Base-by-base conservation (phyloP, 1,140 invertebrate species). In the Plectrocnemia conspersa region DNA sequence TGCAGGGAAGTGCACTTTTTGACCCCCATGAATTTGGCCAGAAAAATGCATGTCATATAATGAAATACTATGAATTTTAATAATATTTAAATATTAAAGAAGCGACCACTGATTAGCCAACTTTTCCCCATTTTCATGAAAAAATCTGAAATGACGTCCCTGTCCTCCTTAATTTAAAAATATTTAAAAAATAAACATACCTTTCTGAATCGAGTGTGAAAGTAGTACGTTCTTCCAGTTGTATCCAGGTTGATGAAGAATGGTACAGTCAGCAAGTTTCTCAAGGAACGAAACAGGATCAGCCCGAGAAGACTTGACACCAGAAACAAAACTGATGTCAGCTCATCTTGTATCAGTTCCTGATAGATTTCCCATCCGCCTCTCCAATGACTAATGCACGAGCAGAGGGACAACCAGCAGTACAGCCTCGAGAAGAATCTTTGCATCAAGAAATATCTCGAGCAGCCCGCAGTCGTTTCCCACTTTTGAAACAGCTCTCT, bases 341-440 rank as follows among this genome's bases (percentile, higher is more conserved):
- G 59, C 24, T 68, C 58, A 22, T 68, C 63, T 18, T 64, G 68
- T 6, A 77, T 68, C 40, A 66, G 64, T 1, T 58, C 47, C 58
- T 79, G 77, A 24, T 81, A 71, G 18, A 80, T 59, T 0, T 67
- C 69, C 80, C 81, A 85, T 3, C 76, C 74, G 11, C 81, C 81
- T 2, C 78, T 67, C 82, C 82, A 86, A 40, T 83, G 78, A 64
- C 77, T 76, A 32, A 82, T 77, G 59, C 75, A 78, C 3, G 71
- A 60, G 1, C 81, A 54, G 11, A 75, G 71, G 59, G 82, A 84
- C 1, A 79, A 62, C 53, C 80, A 80, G 0, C 77, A 79, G 65
- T 85, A 85, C 0, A 79, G 2, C 13, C 77, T 65, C 16, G 76
- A 38, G 2, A 38, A 65, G 16, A 69, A n/a, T 0, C 67, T 4